Evolutionary conservation across 2,797 vertebrate genomes (phyloP).

Genomic region (Cacajao melanocephalus): DNA sequence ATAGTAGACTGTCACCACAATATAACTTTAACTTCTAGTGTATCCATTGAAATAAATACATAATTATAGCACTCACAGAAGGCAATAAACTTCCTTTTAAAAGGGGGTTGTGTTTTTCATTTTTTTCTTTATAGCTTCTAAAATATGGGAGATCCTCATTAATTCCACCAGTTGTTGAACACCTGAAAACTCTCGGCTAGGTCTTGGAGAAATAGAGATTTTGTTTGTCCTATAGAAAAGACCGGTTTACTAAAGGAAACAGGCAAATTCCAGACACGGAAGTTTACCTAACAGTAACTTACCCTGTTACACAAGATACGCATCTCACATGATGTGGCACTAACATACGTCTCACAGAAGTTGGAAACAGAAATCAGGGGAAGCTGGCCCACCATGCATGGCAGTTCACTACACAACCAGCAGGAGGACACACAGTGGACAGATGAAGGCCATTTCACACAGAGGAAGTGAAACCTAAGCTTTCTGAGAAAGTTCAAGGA

Average conservation of each 20-base stretch:
- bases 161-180: not conserved
- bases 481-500: not conserved
- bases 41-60: conserved; percentile 15
- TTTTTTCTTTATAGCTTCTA: not conserved
- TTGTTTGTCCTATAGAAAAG: not conserved
- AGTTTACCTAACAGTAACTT: not conserved
- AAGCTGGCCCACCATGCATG: not conserved
- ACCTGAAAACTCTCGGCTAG: not conserved
- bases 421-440: not conserved
- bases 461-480: not conserved
- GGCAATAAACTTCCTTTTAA: not conserved
- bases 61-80: not conserved
- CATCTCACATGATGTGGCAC: not conserved
- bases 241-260: not conserved
- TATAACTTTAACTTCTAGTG: not conserved
- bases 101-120: not conserved
- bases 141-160: not conserved
- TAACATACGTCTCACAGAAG: not conserved
- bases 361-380: not conserved
- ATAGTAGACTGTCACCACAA: not conserved
- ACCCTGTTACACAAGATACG: not conserved
- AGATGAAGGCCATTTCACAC: not conserved
- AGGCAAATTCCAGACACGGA: not conserved
- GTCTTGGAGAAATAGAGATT: not conserved
- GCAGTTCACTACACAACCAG: not conserved